Conservation (phyloP, 2,113 vertebrate species). For the Neolamprologus falcicula region DNA sequence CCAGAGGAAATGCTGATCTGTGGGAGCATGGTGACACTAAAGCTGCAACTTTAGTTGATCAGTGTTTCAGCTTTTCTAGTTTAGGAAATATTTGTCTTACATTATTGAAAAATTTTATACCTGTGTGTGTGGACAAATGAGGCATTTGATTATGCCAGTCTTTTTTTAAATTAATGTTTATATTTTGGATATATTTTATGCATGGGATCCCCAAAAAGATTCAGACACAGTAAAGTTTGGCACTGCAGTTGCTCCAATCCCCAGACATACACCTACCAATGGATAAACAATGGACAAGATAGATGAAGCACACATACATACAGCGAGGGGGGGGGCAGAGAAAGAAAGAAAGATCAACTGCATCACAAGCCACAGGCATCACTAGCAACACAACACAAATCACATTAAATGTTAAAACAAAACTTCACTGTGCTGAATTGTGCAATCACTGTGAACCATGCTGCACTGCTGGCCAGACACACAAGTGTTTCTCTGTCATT, state of each 20-base stretch:
- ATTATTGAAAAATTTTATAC: not conserved
- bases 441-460: slow-evolving; percentile 12
- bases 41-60: not conserved
- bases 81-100: not conserved
- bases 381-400: not conserved
- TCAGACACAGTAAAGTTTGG: not conserved
- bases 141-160: not conserved
- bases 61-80: not conserved
- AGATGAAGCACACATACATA: not conserved
- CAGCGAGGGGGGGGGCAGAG: not conserved
- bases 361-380: not conserved
- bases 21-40: not conserved
- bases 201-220: not conserved
- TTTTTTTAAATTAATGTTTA: not conserved
- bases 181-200: not conserved
- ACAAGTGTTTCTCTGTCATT: not conserved
- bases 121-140: not conserved
- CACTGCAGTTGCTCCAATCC: not conserved
- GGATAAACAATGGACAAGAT: not conserved
- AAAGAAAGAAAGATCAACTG: not conserved
- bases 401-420: not conserved
- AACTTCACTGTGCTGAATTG: not conserved
- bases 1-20: not conserved
- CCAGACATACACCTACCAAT: not conserved
- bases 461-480: not conserved